phyloP scores from a whole-genome alignment of 2,113 vertebrate genomes.

The Antechinus flavipes region DNA sequence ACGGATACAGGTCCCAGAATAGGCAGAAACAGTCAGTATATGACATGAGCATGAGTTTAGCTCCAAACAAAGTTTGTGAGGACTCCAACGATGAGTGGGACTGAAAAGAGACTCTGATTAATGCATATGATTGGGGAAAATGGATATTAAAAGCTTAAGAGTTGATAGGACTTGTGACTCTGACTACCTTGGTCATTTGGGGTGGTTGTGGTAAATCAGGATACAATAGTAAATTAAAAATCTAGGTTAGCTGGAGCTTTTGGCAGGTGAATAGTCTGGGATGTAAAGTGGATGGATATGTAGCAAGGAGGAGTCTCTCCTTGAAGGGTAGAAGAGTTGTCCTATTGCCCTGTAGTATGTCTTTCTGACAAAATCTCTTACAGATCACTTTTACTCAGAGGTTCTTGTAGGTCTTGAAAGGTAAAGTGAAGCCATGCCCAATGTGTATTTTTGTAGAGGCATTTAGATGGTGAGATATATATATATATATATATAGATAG shows the following conservation, averaged over 20 bases:
- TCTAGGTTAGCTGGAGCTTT: not conserved
- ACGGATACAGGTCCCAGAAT: no score
- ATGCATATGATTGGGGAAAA: not conserved
- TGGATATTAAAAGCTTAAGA: not conserved
- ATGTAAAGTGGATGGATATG: not conserved
- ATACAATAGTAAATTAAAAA: not conserved
- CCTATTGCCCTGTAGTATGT: no score
- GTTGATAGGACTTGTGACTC: not conserved
- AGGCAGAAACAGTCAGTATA: not conserved
- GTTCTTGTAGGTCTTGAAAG: no score
- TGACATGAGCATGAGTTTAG: not conserved
- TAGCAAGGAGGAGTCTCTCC: not conserved
- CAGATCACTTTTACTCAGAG: no score
- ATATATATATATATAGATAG: no score
- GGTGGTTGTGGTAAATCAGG: not conserved
- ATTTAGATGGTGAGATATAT: no score
- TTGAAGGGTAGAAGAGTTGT: no score
- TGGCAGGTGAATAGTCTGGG: not conserved
- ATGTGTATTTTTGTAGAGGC: no score
- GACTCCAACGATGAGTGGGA: not conserved
- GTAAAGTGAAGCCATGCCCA: no score
- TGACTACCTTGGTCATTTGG: not conserved
- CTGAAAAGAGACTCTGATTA: not conserved
- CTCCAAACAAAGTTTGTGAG: not conserved
- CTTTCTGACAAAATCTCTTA: no score